Percentiles rank a stretch among this genome's conserved stretches.
phyloP scores from a whole-genome alignment of 2,888 invertebrate genomes.

The Anthophora plumipes region DNA sequence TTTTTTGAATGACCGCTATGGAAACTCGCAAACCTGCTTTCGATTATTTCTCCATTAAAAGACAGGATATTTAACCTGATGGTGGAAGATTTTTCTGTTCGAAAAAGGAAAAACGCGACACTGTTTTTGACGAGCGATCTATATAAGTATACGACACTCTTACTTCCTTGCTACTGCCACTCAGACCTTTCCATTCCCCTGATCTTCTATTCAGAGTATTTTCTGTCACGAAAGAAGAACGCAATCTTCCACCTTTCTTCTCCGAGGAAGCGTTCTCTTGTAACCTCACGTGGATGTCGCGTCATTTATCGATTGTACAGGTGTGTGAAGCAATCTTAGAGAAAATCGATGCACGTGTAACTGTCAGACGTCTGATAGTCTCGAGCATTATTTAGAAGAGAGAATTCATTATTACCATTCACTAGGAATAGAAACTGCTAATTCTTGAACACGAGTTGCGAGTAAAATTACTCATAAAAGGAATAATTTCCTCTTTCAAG shows the following conservation, averaged over 20 bases:
- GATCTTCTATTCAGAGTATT: constrained; percentile 53
- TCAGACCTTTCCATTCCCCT: constrained; percentile 53
- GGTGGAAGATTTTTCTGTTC: background rate
- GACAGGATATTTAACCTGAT: background rate
- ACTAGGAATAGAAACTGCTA: background rate
- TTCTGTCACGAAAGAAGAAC: constrained; percentile 53
- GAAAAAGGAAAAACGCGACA: background rate
- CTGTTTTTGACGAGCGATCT: background rate
- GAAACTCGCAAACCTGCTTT: too few relatives aligned
- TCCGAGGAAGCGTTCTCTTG: constrained; percentile 59
- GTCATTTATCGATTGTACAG: constrained; percentile 66
- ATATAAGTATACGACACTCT: background rate
- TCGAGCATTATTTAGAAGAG: constrained; percentile 14
- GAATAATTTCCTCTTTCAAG: too few relatives aligned
- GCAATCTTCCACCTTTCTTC: constrained; percentile 59
- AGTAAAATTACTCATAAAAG: too few relatives aligned
- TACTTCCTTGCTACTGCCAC: constrained; percentile 11
- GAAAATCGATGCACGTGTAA: constrained; percentile 41
- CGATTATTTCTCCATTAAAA: background rate
- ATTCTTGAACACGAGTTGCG: background rate
- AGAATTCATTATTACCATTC: constrained; percentile 3
- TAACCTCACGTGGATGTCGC: constrained; percentile 70
- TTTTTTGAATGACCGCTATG: too few relatives aligned
- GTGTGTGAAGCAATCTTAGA: constrained; percentile 41
- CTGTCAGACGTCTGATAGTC: constrained; percentile 19